These are phyloP conservation scores for Limnephilus rhombicus DNA, from an alignment of 2,888 invertebrate genomes.

Conservation along the genomic window DNA sequence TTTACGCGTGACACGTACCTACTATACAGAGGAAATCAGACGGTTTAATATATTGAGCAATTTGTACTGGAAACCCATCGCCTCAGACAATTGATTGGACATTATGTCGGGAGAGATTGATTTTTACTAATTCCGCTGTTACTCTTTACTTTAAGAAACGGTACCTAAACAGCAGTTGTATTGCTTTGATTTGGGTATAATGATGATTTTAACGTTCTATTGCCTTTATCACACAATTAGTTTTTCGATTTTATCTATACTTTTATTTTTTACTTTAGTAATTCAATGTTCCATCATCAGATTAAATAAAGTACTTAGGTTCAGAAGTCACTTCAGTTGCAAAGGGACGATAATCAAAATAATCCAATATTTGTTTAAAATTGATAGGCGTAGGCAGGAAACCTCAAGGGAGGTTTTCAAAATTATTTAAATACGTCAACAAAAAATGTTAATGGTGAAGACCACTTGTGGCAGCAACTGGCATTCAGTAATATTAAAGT, in stretches of 20 bases:
- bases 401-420: neutral
- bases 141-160: neutral
- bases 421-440: neutral
- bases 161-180: neutral
- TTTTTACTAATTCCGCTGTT: constrained; percentile 51
- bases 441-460: neutral
- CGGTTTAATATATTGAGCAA: constrained; percentile 58
- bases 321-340: constrained; percentile 20
- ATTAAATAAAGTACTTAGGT: neutral
- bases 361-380: neutral
- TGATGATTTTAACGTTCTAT: neutral
- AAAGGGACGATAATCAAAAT: neutral
- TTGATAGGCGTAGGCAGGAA: neutral
- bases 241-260: neutral
- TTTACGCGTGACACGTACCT: constrained; percentile 26
- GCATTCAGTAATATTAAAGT: neutral
- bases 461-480: neutral
- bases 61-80: constrained; percentile 49
- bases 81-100: constrained; percentile 51
- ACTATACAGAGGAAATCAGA: constrained; percentile 31
- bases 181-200: neutral
- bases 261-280: neutral
- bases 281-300: neutral
- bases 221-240: neutral
- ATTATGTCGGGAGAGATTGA: constrained; percentile 52